These are phyloP conservation scores for Leptopilina clavipes DNA, from an alignment of 1,140 invertebrate species.

Conservation along the genomic window DNA sequence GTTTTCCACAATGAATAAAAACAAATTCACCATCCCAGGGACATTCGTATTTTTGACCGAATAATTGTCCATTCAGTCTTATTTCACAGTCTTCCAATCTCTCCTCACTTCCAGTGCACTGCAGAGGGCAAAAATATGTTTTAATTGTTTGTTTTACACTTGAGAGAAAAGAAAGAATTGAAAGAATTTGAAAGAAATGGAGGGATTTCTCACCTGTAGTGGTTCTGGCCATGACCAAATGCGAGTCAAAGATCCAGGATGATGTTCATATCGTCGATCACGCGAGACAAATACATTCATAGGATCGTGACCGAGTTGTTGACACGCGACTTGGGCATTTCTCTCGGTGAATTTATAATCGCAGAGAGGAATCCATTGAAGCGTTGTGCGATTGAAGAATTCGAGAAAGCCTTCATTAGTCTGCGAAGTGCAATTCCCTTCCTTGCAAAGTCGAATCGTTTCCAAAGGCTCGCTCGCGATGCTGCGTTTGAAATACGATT, in stretches of 20 bases:
- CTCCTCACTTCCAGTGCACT: slow-evolving; percentile 89
- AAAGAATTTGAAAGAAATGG: not conserved
- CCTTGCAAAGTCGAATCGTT: slow-evolving; percentile 84
- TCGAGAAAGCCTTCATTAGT: slow-evolving; percentile 90
- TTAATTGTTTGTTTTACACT: not conserved
- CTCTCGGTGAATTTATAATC: slow-evolving; percentile 95
- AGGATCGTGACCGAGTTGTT: slow-evolving; percentile 92
- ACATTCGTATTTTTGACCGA: slow-evolving; percentile 88
- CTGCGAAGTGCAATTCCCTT: slow-evolving; percentile 80
- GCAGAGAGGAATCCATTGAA: slow-evolving; percentile 98
- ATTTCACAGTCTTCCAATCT: slow-evolving; percentile 91
- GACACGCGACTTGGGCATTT: slow-evolving; percentile 96
- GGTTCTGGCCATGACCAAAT: slow-evolving; percentile 98
- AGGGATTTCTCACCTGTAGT: slow-evolving; percentile 78
- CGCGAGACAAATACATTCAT: slow-evolving; percentile 91
- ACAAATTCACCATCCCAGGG: slow-evolving; percentile 93
- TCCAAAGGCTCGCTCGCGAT: slow-evolving; percentile 61
- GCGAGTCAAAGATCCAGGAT: slow-evolving; percentile 86
- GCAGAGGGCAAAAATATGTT: slow-evolving; percentile 57
- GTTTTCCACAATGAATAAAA: slow-evolving; percentile 92
- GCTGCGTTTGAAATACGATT: slow-evolving; percentile 43
- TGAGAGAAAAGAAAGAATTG: not conserved
- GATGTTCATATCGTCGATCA: slow-evolving; percentile 87
- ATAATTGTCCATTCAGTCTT: slow-evolving; percentile 90
- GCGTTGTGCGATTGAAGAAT: slow-evolving; percentile 94